These are phyloP conservation scores for Lasioglossum leucozonium DNA, from an alignment of 2,888 invertebrate species.

Conservation along the genomic window DNA sequence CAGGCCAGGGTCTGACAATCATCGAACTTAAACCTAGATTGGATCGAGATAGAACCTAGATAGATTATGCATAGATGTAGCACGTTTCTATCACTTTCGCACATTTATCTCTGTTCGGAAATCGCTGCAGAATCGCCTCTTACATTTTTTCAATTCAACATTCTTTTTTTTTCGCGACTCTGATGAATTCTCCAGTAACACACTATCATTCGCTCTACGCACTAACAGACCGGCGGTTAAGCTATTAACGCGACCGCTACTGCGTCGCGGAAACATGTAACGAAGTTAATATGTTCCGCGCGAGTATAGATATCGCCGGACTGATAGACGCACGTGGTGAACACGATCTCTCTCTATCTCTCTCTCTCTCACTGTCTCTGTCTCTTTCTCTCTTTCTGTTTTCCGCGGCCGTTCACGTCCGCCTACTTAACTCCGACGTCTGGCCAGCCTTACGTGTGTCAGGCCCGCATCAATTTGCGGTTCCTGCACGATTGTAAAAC, in stretches of 20 bases:
- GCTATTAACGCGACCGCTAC: conserved; percentile 29
- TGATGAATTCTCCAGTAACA: background rate
- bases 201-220: background rate
- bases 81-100: background rate
- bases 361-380: no score
- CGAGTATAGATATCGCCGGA: conserved; percentile 24
- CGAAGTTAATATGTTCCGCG: conserved; percentile 9
- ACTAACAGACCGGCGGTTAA: conserved; percentile 22
- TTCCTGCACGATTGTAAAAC: conserved; percentile 28
- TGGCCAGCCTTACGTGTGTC: conserved; percentile 27
- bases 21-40: background rate
- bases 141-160: background rate
- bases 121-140: background rate
- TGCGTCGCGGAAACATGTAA: conserved; percentile 23
- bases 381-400: background rate
- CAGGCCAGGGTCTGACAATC: background rate
- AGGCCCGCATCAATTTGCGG: conserved; percentile 15
- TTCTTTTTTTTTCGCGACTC: background rate
- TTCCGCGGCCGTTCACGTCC: conserved; percentile 31
- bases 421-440: conserved; percentile 34
- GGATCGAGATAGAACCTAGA: background rate
- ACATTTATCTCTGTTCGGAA: background rate
- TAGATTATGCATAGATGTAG: background rate
- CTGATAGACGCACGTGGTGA: background rate
- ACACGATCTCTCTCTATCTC: background rate